phyloP scores from a whole-genome alignment of 2,113 vertebrate genomes.

The Cyphomyrus discorhynchus region DNA sequence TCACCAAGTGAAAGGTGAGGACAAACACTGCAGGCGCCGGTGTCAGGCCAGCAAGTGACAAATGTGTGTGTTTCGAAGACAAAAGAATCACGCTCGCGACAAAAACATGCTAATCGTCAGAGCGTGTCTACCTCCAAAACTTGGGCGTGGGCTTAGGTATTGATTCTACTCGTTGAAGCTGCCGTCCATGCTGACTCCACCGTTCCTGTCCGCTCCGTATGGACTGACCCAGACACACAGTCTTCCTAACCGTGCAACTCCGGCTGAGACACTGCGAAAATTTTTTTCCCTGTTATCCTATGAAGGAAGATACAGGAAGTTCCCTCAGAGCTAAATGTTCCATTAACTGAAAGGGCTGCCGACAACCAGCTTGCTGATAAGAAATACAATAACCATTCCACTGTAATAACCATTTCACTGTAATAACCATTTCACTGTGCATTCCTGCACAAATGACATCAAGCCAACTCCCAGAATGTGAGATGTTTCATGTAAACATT shows the following conservation, averaged over 20 bases:
- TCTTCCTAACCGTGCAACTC: not conserved
- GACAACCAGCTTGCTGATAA: conserved; percentile 5
- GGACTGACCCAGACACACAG: not conserved
- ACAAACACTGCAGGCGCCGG: not conserved
- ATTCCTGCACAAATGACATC: conserved; percentile 1
- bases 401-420: not conserved
- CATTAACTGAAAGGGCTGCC: not conserved
- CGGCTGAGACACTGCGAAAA: not conserved
- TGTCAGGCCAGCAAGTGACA: not conserved
- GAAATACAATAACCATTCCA: not conserved
- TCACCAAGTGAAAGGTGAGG: not conserved
- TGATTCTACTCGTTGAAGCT: not conserved
- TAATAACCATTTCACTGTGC: not conserved
- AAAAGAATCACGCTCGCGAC: not conserved
- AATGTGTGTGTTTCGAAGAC: not conserved
- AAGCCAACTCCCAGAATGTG: not conserved
- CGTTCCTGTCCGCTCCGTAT: not conserved
- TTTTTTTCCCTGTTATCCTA: not conserved
- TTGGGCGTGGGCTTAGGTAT: not conserved
- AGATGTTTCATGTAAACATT: not conserved
- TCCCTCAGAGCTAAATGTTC: conserved; percentile 10
- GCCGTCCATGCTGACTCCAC: not conserved
- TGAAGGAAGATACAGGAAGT: conserved; percentile 3
- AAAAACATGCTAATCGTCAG: not conserved
- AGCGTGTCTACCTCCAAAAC: not conserved